Base-by-base conservation (phyloP, 2,797 vertebrate genomes). In the Mionectes olivaceus region DNA sequence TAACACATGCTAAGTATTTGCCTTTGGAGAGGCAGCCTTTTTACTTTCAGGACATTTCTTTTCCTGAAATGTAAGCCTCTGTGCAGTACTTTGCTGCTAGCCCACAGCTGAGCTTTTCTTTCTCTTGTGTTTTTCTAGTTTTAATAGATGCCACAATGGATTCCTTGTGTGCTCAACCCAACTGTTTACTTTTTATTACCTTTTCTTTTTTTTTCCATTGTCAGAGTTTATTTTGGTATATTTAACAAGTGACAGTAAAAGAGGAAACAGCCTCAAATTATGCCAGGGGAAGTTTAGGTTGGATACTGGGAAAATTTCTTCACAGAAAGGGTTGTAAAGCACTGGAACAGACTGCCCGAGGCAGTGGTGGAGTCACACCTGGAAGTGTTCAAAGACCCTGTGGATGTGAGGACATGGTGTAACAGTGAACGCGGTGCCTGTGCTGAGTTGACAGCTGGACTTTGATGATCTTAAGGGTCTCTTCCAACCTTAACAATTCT, bases 401-500 rank as follows among this genome's bases (percentile, higher is more conserved):
- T 23, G 37, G 8, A 8, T 47, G 4, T 17, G 12, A 23, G 55
- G 18, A 27, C 18, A 9, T 2, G 5, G 47, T 67, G 33, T 60
- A 47, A 9, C 28, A 46, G 39, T 44, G 28, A 57, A n/a, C 3
- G 35, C 19, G 27, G 35, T 21, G 37, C n/a, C 18, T 14, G 30
- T 33, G 60, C 44, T 39, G n/a, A 73, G 13, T 6, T 33, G 28
- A 33, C 44, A 39, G 10, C 8, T 33, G n/a, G 17, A 41, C 14
- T 27, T 27, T 5, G 21, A 30, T 44, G 59, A 41, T 30, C 43
- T 32, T 22, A 33, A 33, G 37, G 13, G 60, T 22, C 7, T 39
- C 59, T 59, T 46, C 52, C 46, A 33, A 46, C 28, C 4, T 1
- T 11, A 46, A 33, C 0, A 0, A 22, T 39, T 33, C 21, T 53